Conservation (phyloP, 2,113 vertebrate species). For the Periophthalmus modestus region DNA sequence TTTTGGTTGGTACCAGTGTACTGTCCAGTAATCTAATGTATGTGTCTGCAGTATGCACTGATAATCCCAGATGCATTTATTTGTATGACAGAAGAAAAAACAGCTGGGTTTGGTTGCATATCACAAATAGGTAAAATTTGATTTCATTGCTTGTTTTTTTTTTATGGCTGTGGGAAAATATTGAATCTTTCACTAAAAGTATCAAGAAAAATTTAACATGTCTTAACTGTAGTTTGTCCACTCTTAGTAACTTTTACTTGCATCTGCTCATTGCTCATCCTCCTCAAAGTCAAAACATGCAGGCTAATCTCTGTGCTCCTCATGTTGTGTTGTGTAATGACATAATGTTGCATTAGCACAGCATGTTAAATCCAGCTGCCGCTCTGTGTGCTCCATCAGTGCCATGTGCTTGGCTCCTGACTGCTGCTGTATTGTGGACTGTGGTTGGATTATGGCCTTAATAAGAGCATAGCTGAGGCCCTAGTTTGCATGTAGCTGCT, state of each 20-base stretch:
- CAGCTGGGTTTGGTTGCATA: not conserved
- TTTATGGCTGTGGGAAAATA: too few species aligned
- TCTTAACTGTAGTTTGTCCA: not conserved
- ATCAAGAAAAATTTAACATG: not conserved
- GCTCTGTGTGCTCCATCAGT: not conserved
- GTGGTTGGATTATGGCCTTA: constrained; percentile 60
- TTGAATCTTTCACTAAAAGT: too few species aligned
- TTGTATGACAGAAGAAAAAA: not conserved
- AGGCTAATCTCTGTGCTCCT: constrained; percentile 6
- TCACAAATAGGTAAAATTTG: not conserved
- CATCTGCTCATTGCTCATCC: not conserved
- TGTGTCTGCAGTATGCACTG: not conserved
- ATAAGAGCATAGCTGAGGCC: constrained; percentile 41
- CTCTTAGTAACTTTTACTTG: not conserved
- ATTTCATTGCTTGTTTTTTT: not conserved
- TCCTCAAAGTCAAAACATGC: not conserved
- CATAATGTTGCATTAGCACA: constrained; percentile 25
- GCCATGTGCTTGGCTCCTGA: constrained; percentile 23
- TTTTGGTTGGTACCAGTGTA: too few species aligned
- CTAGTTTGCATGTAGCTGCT: constrained; percentile 42
- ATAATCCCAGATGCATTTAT: not conserved
- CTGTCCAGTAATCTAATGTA: too few species aligned
- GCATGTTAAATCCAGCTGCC: constrained; percentile 24
- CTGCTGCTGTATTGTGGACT: constrained; percentile 37
- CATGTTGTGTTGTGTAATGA: constrained; percentile 9